phyloP scores from a whole-genome alignment of 2,113 vertebrate genomes.

The Paramormyrops kingsleyae region DNA sequence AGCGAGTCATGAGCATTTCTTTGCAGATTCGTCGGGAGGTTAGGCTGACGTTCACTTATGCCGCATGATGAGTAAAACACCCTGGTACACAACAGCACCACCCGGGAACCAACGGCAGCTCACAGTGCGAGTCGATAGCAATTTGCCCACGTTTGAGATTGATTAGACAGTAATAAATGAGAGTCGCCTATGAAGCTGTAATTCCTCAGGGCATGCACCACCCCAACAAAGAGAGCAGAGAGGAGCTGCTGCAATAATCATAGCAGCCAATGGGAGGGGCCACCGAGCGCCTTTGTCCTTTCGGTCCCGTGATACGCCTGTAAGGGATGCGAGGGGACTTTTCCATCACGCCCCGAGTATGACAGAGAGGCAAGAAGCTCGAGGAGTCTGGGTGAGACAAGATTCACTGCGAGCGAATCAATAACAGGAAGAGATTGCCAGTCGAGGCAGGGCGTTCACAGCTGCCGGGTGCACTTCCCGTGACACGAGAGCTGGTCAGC shows the following conservation, averaged over 20 bases:
- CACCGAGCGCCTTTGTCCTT: neutral
- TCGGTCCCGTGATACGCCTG: neutral
- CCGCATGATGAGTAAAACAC: neutral
- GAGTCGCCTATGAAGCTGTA: constrained; percentile 9
- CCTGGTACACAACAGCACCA: neutral
- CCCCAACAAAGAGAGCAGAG: constrained; percentile 1
- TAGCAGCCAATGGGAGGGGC: neutral
- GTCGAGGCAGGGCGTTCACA: neutral
- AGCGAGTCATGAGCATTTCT: neutral
- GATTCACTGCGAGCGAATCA: constrained; percentile 6
- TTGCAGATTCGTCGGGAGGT: neutral
- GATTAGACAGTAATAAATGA: constrained; percentile 22
- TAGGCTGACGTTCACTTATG: neutral
- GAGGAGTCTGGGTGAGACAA: constrained; percentile 22
- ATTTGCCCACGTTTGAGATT: neutral
- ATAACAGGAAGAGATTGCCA: neutral
- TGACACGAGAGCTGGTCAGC: neutral
- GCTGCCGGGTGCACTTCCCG: neutral
- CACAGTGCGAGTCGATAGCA: neutral
- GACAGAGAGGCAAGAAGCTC: constrained; percentile 23
- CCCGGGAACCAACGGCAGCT: neutral
- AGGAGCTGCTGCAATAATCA: constrained; percentile 2
- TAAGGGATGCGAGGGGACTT: neutral
- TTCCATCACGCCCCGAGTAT: constrained; percentile 29
- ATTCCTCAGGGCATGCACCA: constrained; percentile 3